Base-by-base conservation (phyloP, 92 coral and sea anemone genomes). In the Siderastrea radians region DNA sequence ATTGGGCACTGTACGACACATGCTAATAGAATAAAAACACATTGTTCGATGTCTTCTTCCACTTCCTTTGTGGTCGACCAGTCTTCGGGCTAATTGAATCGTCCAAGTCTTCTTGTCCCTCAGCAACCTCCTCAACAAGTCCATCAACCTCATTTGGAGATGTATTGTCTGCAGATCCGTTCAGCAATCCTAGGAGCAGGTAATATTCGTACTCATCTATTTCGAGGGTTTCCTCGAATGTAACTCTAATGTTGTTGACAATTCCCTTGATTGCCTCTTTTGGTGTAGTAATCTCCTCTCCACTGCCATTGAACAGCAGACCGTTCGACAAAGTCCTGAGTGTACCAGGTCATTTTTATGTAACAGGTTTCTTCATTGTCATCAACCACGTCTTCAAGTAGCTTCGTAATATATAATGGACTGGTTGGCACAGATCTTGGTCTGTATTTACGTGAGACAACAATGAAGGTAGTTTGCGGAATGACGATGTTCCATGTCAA, bases 271-370 rank as follows among this genome's bases (percentile, higher is more conserved):
- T 89, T 52, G 77, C 85, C 83, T 89, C 77, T 49, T 77, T 89
- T 48, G 92, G 72, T 19, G 83, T 60, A 44, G 74, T 78, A 76
- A 74, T 80, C 55, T 83, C 92, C 83, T 89, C 83, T 70, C 84
- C 92, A 55, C 74, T 68, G 14, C 82, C 80, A 52, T 68, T 72
- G 53, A 88, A 88, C 58, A 88, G 76, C 65, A 84, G 79, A 50
- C n/a, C 83, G 93, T 61, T 90, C 93, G 83, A 90, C 82, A 76
- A 90, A 15, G 62, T 85, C 90, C 90, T 90, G 90, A 83, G 76
- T 85, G 78, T 90, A 58, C 52, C 84, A 85, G 54, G 49, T 71
- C n/a, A 84, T 82, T 83, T 70, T 71, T 16, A 81, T 64, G 81
- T 82, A 75, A 47, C 74, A 47, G 84, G 68, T 82, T 73, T 58